A percentile compares a stretch with the other conserved stretches of the same genome.
These are phyloP conservation scores for Stegastes partitus DNA, from an alignment of 2,113 vertebrate genomes.

Conservation along the genomic window DNA sequence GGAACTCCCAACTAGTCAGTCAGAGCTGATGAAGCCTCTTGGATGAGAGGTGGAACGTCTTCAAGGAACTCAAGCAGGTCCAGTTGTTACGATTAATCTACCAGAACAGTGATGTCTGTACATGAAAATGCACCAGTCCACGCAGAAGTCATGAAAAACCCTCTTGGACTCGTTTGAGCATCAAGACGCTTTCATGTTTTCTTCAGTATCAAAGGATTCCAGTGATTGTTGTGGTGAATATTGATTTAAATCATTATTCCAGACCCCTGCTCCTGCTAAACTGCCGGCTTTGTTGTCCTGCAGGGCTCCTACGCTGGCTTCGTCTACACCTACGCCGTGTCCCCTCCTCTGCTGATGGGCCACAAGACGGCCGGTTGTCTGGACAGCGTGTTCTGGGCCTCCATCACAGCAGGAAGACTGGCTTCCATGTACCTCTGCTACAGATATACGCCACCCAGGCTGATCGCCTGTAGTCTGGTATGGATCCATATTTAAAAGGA, in stretches of 20 bases:
- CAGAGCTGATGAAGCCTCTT: too few species aligned
- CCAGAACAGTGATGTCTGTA: too few species aligned
- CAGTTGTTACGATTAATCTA: too few species aligned
- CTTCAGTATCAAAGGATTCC: neutral
- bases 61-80: too few species aligned
- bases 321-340: slow-evolving; percentile 92
- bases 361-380: slow-evolving; percentile 91
- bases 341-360: slow-evolving; percentile 87
- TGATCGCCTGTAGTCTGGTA: slow-evolving; percentile 93
- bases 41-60: too few species aligned
- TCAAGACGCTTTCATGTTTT: neutral
- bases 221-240: too few species aligned
- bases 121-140: neutral
- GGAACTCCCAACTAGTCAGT: too few species aligned
- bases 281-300: neutral
- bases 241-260: too few species aligned
- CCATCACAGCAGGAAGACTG: slow-evolving; percentile 92
- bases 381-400: slow-evolving; percentile 94
- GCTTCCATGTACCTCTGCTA: slow-evolving; percentile 92
- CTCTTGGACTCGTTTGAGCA: too few species aligned
- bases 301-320: slow-evolving; percentile 95
- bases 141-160: neutral
- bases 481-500: slow-evolving; percentile 9
- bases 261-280: neutral
- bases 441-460: slow-evolving; percentile 83